phyloP scores from a whole-genome alignment of 2,888 invertebrate genomes.

The Eilema caniola region DNA sequence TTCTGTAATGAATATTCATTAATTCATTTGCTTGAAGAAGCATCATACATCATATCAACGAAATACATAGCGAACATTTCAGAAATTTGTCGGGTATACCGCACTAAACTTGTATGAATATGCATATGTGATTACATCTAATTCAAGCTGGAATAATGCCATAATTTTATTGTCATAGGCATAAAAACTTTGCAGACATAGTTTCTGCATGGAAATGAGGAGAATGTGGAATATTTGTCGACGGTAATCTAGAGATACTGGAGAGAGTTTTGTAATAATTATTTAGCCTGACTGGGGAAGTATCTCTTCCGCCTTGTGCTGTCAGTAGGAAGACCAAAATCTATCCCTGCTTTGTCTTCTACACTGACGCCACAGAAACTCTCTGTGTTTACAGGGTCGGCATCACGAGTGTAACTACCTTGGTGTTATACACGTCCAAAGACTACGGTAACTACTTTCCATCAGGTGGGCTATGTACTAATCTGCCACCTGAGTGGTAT shows the following conservation, averaged over 20 bases:
- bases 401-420: too few species aligned
- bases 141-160: slow-evolving; percentile 50
- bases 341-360: too few species aligned
- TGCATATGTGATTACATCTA: slow-evolving; percentile 56
- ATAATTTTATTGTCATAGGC: slow-evolving; percentile 47
- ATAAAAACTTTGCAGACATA: slow-evolving; percentile 44
- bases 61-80: slow-evolving; percentile 61
- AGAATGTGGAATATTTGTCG: slow-evolving; percentile 43
- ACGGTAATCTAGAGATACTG: slow-evolving; percentile 16
- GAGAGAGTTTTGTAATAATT: not conserved
- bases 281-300: too few species aligned
- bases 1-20: slow-evolving; percentile 78
- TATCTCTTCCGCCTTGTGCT: too few species aligned
- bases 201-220: slow-evolving; percentile 36
- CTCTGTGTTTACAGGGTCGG: too few species aligned
- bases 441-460: too few species aligned
- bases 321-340: too few species aligned
- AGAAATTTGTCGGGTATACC: slow-evolving; percentile 55
- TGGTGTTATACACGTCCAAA: too few species aligned
- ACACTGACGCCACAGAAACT: too few species aligned
- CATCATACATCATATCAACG: slow-evolving; percentile 73
- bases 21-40: slow-evolving; percentile 78
- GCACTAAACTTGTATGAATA: slow-evolving; percentile 61
- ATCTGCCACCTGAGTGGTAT: too few species aligned
- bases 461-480: too few species aligned